These are phyloP conservation scores for Florisuga fusca DNA, from an alignment of 2,797 vertebrate species.

Conservation along the genomic window DNA sequence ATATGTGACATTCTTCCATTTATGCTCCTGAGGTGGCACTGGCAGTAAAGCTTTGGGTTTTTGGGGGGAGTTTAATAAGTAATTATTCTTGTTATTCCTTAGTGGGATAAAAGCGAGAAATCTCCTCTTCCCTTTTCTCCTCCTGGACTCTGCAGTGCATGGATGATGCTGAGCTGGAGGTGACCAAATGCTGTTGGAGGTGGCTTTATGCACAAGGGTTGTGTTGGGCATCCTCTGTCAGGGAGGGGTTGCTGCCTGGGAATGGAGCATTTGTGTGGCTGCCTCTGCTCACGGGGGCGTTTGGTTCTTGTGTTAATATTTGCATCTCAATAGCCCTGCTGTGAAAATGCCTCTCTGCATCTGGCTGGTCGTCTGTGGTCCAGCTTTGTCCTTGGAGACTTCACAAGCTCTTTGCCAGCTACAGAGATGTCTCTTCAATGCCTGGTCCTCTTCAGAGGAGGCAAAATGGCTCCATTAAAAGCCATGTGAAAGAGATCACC, in stretches of 20 bases:
- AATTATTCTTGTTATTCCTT: background rate
- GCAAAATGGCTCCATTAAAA: background rate
- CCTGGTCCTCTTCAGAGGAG: background rate
- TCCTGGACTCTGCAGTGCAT: background rate
- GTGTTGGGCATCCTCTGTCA: background rate
- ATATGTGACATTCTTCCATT: background rate
- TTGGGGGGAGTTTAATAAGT: background rate
- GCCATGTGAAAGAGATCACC: background rate
- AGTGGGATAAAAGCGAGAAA: background rate
- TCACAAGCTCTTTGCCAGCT: background rate
- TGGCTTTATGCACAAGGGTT: background rate
- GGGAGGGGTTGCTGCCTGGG: background rate
- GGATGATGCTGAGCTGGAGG: background rate
- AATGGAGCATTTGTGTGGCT: background rate
- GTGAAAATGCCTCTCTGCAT: background rate
- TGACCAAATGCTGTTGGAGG: background rate
- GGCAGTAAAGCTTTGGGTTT: background rate
- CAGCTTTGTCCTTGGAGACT: background rate
- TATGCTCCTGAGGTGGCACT: background rate
- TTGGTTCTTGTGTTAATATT: constrained; percentile 10
- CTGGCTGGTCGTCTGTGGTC: background rate
- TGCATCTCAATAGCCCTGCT: background rate
- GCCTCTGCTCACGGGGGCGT: background rate
- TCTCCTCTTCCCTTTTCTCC: background rate
- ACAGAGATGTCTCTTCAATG: background rate